A percentile compares a stretch with the other conserved stretches of the same genome.
phyloP scores from a whole-genome alignment of 2,113 vertebrate species.

The Ptychochromis oligacanthus region DNA sequence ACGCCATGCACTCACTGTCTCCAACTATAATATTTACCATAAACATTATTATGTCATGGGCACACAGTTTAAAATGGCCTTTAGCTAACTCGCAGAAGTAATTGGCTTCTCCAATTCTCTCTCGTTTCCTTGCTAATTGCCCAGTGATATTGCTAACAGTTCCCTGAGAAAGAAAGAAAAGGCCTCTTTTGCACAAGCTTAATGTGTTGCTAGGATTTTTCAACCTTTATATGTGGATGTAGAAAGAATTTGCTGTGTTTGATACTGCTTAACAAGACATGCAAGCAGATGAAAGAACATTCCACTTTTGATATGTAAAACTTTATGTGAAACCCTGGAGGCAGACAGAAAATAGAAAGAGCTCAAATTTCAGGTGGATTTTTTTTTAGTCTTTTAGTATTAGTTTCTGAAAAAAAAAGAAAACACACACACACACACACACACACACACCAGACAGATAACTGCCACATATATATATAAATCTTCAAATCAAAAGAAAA shows the following conservation, averaged over 20 bases:
- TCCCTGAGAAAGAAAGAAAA: conserved; percentile 76
- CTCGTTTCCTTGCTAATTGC: conserved; percentile 85
- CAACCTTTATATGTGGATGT: conserved; percentile 63
- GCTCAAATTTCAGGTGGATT: conserved; percentile 67
- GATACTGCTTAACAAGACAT: conserved; percentile 71
- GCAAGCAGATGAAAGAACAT: conserved; percentile 62
- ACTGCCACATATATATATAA: not conserved
- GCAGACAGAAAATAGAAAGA: conserved; percentile 63
- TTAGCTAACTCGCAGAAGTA: conserved; percentile 87
- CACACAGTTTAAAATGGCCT: conserved; percentile 90
- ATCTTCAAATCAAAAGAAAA: conserved; percentile 13
- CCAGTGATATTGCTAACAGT: conserved; percentile 82
- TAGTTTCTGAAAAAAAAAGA: conserved; percentile 32
- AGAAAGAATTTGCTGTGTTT: conserved; percentile 67
- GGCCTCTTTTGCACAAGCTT: conserved; percentile 71
- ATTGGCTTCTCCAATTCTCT: conserved; percentile 87
- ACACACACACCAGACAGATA: conserved; percentile 5
- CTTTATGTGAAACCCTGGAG: conserved; percentile 60
- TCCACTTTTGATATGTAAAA: conserved; percentile 74
- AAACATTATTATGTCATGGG: conserved; percentile 91
- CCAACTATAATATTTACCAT: conserved; percentile 90
- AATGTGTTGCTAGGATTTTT: conserved; percentile 71
- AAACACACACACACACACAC: too few species aligned
- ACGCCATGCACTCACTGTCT: conserved; percentile 84
- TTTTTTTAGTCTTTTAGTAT: conserved; percentile 67